Evolutionary conservation across 2,797 vertebrate genomes (phyloP), one percentile per base, ranked within the genome.

Genomic region (Crocodylus rhombifer): DNA sequence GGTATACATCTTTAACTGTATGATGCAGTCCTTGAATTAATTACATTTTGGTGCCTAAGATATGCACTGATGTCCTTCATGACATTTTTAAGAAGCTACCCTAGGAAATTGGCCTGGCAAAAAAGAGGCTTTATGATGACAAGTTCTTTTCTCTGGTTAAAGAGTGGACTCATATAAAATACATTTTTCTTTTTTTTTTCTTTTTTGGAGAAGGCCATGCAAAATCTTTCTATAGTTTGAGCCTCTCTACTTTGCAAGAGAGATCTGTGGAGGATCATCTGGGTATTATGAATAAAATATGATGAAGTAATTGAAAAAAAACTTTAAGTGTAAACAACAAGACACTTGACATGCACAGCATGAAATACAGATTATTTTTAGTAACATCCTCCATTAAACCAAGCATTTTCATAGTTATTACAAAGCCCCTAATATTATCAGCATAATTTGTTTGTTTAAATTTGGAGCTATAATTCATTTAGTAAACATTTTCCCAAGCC

Each of bases 401-500:
- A 89, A 93, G 90, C 51, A 42, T 15, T 42, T 81, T 82, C 76
- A 89, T 51, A 92, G 20, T 25, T 23, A 21, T 42, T 61, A 60
- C 65, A 56, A 82, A 77, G 65, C 17, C 83, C 20, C 62, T 90
- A 80, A 75, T 77, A 51, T 23, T 56, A 36, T 78, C 74, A 92
- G 60, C 65, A 60, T 75, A 82, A 79, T 33, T 74, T 60, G 12
- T 56, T 58, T 15, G 2, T 82, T 60, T 95, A 92, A 80, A 82
- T 92, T 14, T 63, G 63, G 6, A 42, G 6, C 21, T 36, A 69
- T 51, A 60, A 89, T 77, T 89, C 82, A 82, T 88, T 74, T 71
- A 74, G 26, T 76, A 89, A 96, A 90, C 18, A 84, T 89, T 96
- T 92, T 93, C 33, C 33, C 16, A 87, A 92, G 62, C 18, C n/a